These are phyloP conservation scores for Lampropteryx suffumata DNA, from an alignment of 2,888 invertebrate species.

Conservation along the genomic window DNA sequence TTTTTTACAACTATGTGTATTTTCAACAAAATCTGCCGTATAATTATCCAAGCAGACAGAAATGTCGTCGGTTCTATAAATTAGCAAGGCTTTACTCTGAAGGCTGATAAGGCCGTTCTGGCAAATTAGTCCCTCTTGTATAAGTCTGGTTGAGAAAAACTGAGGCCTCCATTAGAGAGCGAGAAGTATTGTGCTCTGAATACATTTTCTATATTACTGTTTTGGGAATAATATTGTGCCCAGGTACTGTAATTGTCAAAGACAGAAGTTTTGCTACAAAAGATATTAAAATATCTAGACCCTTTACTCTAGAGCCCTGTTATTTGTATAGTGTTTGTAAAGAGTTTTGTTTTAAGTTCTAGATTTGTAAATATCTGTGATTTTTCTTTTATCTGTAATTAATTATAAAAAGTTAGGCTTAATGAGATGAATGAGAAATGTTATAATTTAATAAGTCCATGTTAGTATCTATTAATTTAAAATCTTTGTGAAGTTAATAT, in stretches of 20 bases:
- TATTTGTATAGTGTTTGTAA: too few relatives aligned
- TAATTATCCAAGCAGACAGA: constrained; percentile 10
- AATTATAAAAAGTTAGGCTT: not conserved
- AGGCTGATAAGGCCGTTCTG: constrained; percentile 23
- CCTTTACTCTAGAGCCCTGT: too few relatives aligned
- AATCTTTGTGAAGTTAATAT: too few relatives aligned
- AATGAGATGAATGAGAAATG: too few relatives aligned
- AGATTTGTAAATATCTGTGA: too few relatives aligned
- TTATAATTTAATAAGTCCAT: too few relatives aligned
- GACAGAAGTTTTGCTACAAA: too few relatives aligned
- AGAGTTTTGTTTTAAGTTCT: too few relatives aligned
- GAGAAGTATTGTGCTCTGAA: not conserved
- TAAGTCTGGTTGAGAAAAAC: not conserved
- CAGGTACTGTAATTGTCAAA: not conserved
- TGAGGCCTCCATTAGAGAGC: not conserved
- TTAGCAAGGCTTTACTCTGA: constrained; percentile 20
- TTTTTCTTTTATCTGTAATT: too few relatives aligned
- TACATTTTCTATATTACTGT: not conserved
- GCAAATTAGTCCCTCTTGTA: constrained; percentile 21
- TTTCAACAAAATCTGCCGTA: not conserved
- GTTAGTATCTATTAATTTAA: too few relatives aligned
- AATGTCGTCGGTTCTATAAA: constrained; percentile 25
- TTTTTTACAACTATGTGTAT: too few relatives aligned
- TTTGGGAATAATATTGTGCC: not conserved
- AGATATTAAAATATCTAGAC: too few relatives aligned